Evolutionary conservation across 1,140 invertebrate species (phyloP).

Genomic region (Drosophila azteca): DNA sequence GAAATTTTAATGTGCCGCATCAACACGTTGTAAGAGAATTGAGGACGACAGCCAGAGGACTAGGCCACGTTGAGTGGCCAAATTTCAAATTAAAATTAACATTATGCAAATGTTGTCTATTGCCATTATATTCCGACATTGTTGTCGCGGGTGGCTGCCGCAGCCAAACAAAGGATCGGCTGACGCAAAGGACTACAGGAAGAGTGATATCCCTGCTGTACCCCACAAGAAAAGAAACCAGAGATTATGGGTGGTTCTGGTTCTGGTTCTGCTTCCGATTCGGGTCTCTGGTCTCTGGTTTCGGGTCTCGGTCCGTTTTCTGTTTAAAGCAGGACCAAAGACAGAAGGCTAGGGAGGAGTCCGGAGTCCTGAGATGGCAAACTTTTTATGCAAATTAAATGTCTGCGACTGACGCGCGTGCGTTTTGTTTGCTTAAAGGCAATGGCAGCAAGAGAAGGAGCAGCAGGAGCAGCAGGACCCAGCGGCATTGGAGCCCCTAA

Average conservation of each 20-base stretch:
- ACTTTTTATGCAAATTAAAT: slow-evolving; percentile 81
- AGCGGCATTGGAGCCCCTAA: background rate
- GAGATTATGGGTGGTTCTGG: background rate
- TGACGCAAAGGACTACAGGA: slow-evolving; percentile 14
- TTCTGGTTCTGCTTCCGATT: background rate
- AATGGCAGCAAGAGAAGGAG: background rate
- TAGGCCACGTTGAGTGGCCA: slow-evolving; percentile 70
- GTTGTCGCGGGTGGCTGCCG: slow-evolving; percentile 71
- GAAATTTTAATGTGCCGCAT: slow-evolving; percentile 72
- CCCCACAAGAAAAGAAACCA: too few species aligned
- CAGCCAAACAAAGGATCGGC: slow-evolving; percentile 58
- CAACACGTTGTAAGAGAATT: slow-evolving; percentile 76
- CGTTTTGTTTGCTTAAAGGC: slow-evolving; percentile 74
- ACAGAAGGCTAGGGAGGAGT: slow-evolving; percentile 5
- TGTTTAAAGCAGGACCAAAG: too few species aligned
- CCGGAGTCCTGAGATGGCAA: slow-evolving; percentile 48
- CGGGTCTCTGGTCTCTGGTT: background rate
- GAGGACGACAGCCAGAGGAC: slow-evolving; percentile 26
- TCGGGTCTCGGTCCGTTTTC: background rate
- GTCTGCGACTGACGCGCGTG: slow-evolving; percentile 74
- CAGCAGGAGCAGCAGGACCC: background rate
- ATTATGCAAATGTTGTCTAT: slow-evolving; percentile 77
- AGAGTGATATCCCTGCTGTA: background rate
- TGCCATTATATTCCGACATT: slow-evolving; percentile 37
- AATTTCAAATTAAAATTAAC: slow-evolving; percentile 81